Percentiles rank a stretch among this genome's conserved stretches.
These are phyloP conservation scores for Cinclus mexicanus DNA, from an alignment of 2,113 vertebrate species.

Conservation along the genomic window DNA sequence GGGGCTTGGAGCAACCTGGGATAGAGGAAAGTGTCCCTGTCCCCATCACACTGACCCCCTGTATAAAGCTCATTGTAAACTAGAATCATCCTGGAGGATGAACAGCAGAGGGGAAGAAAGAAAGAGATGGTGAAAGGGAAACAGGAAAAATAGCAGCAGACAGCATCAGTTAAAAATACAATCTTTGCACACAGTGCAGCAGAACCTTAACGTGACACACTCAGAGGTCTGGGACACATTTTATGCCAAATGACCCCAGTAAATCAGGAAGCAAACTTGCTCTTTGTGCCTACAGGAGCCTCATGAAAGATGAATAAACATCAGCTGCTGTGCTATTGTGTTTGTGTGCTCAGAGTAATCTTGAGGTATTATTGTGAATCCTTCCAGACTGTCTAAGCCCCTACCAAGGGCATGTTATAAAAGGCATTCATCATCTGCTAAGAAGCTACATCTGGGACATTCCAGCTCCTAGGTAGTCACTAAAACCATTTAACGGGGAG, in stretches of 20 bases:
- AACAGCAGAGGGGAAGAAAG: background rate
- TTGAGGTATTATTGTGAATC: background rate
- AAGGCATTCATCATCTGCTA: constrained; percentile 35
- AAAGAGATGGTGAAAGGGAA: background rate
- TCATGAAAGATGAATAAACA: constrained; percentile 47
- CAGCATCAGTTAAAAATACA: background rate
- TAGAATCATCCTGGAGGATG: background rate
- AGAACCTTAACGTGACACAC: background rate
- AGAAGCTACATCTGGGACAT: constrained; percentile 9
- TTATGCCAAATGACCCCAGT: background rate
- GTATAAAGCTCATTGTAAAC: background rate
- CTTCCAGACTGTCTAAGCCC: constrained; percentile 30
- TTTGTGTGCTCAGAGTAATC: background rate
- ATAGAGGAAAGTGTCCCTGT: background rate
- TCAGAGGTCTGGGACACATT: background rate
- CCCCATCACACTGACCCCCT: background rate
- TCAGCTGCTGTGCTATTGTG: background rate
- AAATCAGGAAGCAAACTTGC: background rate
- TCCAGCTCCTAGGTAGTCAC: background rate
- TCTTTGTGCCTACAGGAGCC: background rate
- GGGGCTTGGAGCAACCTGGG: background rate
- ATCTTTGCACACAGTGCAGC: background rate
- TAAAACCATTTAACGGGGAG: constrained; percentile 21
- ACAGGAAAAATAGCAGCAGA: background rate
- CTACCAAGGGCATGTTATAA: background rate